phyloP scores from a whole-genome alignment of 2,888 invertebrate genomes.

The Ypsolopha sequella region DNA sequence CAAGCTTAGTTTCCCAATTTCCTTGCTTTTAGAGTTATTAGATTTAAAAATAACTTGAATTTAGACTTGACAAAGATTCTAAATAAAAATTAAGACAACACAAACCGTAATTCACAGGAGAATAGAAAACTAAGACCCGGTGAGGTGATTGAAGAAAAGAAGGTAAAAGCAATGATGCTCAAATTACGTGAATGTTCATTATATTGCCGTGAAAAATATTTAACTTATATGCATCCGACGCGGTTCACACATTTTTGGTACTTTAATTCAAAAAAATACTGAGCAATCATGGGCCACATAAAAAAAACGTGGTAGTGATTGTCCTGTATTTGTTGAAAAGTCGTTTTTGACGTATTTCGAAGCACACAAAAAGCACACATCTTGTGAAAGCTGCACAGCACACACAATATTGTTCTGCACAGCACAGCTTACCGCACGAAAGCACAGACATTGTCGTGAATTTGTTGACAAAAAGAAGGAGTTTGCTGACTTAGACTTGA shows the following conservation, averaged over 20 bases:
- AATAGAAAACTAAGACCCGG: constrained; percentile 94
- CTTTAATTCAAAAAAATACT: constrained; percentile 21
- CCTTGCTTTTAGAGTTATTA: constrained; percentile 46
- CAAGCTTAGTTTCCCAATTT: constrained; percentile 47
- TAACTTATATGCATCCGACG: constrained; percentile 62
- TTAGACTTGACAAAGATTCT: too few species aligned
- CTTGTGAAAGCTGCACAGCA: constrained; percentile 29
- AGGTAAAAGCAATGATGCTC: constrained; percentile 78
- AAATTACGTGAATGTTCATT: constrained; percentile 60
- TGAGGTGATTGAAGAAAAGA: constrained; percentile 93
- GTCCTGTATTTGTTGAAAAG: constrained; percentile 36
- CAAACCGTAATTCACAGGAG: constrained; percentile 72
- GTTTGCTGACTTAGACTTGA: constrained; percentile 13
- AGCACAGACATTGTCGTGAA: neutral
- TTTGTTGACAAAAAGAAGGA: neutral
- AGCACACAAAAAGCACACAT: constrained; percentile 54
- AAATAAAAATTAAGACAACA: neutral
- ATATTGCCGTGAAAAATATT: constrained; percentile 56
- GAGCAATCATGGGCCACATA: constrained; percentile 36
- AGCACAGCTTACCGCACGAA: constrained; percentile 67
- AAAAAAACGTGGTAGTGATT: constrained; percentile 29
- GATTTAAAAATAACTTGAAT: too few species aligned
- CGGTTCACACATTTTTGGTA: constrained; percentile 37
- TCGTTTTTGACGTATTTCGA: constrained; percentile 40
- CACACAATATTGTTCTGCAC: constrained; percentile 30